Conservation (phyloP, 1,140 invertebrate genomes). For the Lerema accius region DNA sequence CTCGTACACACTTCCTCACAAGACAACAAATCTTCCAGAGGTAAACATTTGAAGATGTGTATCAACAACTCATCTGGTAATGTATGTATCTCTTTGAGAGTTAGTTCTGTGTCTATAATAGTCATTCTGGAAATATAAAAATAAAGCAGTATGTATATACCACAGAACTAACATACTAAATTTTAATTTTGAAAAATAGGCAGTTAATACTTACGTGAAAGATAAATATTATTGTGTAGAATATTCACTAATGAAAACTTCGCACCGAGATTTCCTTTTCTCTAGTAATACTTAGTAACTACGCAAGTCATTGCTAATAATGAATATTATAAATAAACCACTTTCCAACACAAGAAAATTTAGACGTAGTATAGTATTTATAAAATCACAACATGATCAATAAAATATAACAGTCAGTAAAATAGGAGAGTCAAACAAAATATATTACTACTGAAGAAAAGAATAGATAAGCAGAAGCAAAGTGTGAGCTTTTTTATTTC, state of each 20-base stretch:
- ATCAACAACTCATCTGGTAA: slow-evolving; percentile 75
- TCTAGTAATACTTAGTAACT: slow-evolving; percentile 2
- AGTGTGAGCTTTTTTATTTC: too few species aligned
- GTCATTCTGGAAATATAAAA: slow-evolving; percentile 46
- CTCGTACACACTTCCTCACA: slow-evolving; percentile 64
- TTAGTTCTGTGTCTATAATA: slow-evolving; percentile 25
- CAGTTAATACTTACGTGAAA: not conserved
- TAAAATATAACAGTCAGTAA: too few species aligned
- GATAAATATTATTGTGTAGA: not conserved
- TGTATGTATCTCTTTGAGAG: slow-evolving; percentile 45
- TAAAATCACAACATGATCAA: not conserved
- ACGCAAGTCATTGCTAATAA: slow-evolving; percentile 7
- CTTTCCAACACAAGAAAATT: not conserved
- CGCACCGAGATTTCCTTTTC: not conserved
- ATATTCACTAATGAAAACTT: not conserved
- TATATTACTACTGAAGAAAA: too few species aligned
- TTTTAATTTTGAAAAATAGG: too few species aligned
- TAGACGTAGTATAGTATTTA: slow-evolving; percentile 3
- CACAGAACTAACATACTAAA: not conserved
- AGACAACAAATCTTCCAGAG: slow-evolving; percentile 57
- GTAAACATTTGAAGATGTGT: slow-evolving; percentile 68
- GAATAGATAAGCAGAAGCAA: too few species aligned
- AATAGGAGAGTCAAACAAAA: not conserved
- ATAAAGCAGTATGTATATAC: not conserved
- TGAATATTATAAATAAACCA: slow-evolving; percentile 1